Evolutionary conservation across 2,113 vertebrate genomes (phyloP).

Genomic region (Scophthalmus maximus): DNA sequence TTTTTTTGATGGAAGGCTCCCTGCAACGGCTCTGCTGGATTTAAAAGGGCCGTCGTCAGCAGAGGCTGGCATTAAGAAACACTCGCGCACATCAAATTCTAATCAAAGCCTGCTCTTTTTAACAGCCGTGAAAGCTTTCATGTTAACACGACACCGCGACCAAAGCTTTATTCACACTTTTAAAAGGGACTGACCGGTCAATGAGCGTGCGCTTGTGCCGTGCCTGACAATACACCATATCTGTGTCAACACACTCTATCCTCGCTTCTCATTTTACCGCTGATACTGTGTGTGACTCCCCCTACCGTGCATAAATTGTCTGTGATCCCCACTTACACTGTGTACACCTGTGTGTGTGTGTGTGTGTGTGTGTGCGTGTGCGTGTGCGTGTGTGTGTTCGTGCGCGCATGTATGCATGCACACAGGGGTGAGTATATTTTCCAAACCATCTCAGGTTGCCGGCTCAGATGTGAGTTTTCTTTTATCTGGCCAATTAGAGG

Average conservation of each 20-base stretch:
- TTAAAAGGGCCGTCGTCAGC: conserved; percentile 72
- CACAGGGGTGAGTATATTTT: conserved; percentile 52
- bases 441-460: conserved; percentile 62
- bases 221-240: conserved; percentile 55
- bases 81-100: conserved; percentile 72
- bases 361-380: conserved; percentile 1
- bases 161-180: conserved; percentile 74
- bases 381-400: conserved; percentile 9
- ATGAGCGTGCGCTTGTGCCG: conserved; percentile 38
- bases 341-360: conserved; percentile 29
- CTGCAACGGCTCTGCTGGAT: conserved; percentile 59
- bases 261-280: conserved; percentile 71
- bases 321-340: conserved; percentile 54
- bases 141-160: conserved; percentile 78
- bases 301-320: conserved; percentile 58
- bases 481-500: conserved; percentile 76
- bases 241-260: conserved; percentile 68
- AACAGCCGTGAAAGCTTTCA: conserved; percentile 77
- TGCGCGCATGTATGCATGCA: not conserved
- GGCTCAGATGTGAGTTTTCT: conserved; percentile 68
- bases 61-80: conserved; percentile 70
- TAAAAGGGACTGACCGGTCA: conserved; percentile 67
- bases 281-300: conserved; percentile 59
- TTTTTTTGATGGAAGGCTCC: conserved; percentile 73
- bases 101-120: conserved; percentile 78